Base-by-base conservation (phyloP, 2,113 vertebrate species). In the Cyprinodon tularosa region DNA sequence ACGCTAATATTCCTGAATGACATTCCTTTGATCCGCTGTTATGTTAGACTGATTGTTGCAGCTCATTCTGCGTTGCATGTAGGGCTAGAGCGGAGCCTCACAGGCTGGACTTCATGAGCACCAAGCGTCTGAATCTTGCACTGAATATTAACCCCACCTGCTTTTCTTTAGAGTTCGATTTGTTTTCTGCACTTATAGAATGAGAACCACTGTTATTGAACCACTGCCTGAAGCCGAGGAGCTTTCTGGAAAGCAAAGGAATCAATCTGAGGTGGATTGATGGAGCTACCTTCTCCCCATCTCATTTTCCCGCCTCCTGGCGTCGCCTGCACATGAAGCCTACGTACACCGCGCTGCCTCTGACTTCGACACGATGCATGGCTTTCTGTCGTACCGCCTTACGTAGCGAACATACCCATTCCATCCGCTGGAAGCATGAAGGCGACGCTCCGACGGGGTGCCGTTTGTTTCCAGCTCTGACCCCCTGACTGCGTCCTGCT, bases 271-370 rank as follows among this genome's bases (percentile, higher is more conserved):
- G 37, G 37, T 17, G 62, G 36, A 3, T 61, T 29, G 72, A 64
- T 61, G 74, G 65, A n/a, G 36, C 15, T 64, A 4, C 67, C 13
- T 68, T 50, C 9, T 66, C 14, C 48, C 64, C 61, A 38, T 68
- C 62, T 45, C 61, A 17, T 57, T 61, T 37, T 72, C 76, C 66
- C 47, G 20, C 66, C 50, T 65, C 36, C 47, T 6, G 57, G 29
- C 29, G 65, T 62, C 76, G 67, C 69, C 12, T 38, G 81, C 88
- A 85, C 90, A 57, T 83, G 61, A 84, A 44, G 87, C 88, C 90
- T 91, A 82, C 65, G 64, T 77, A 89, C 87, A 93, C 92, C 92
- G 68, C 89, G 91, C 90, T 91, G 92, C 92, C 92, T 93, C 88
- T 80, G 77, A 86, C 74, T 68, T 82, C 73, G 75, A 84, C 89